Evolutionary conservation across 1,140 invertebrate genomes (phyloP), one percentile per base, ranked within the genome.

Genomic region (Lasioglossum albipes): DNA sequence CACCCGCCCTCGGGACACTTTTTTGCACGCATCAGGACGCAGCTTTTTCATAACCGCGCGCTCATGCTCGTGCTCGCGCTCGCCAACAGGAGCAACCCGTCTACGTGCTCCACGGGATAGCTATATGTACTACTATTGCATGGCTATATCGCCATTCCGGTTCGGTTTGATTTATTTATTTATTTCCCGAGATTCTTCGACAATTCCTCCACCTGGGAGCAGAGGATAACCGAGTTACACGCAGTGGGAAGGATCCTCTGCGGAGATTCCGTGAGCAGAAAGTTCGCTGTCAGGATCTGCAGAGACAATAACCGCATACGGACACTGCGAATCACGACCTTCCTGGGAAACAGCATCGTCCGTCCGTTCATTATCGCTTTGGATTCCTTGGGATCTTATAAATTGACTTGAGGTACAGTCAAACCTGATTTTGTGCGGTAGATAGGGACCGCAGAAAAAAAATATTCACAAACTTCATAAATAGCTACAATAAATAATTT

Each of bases 111-210:
- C 31, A 31, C 45, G 20, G 45, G 45, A 10, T 12, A 49, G 45
- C 45, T 12, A 10, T 13, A n/a, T n/a, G n/a, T n/a, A 13, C 13
- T 16, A 6, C 16, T 1, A 16, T 6, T 54, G 13, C 16, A 2
- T 16, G 3, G 52, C 52, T 20, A 13, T 54, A 6, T 5, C 18
- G 16, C 52, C 3, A 2, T 0, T n/a, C 12, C 4, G 27, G 61
- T 65, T 75, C 4, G 61, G 49, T 77, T 65, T 78, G 49, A 78
- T 78, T 82, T 78, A 78, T 78, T 82, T 78, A 78, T 78, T 82
- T 78, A 72, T 67, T 61, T 31, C 20, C n/a, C 61, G 61, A 7
- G 10, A 16, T 36, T 45, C n/a, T 13, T 20, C 31, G 45, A 10
- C 45, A 12, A 12, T 13, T 49, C 10, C 10, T 49, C 36, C 52